phyloP scores from a whole-genome alignment of 2,797 vertebrate genomes.

The Sebastes aleutianus region DNA sequence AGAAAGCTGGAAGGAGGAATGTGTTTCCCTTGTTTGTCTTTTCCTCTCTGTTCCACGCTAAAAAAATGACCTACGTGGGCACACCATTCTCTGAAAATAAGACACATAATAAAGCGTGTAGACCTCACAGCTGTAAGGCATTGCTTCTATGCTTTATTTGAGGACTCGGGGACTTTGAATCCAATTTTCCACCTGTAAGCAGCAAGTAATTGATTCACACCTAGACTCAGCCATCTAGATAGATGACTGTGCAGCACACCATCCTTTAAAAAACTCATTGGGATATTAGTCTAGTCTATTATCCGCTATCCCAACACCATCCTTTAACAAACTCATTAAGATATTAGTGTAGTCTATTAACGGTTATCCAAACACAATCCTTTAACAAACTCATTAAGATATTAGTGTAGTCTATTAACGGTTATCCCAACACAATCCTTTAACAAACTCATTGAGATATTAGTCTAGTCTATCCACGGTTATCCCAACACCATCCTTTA shows the following conservation, averaged over 20 bases:
- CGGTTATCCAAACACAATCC: too few relatives aligned
- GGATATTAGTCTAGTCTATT: too few relatives aligned
- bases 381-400: too few relatives aligned
- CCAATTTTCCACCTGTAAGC: slow-evolving; percentile 47
- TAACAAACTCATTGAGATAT: slow-evolving; percentile 12
- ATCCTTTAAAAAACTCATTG: background rate
- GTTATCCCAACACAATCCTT: background rate
- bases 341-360: too few relatives aligned
- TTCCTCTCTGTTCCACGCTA: background rate
- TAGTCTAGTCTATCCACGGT: background rate
- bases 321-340: background rate
- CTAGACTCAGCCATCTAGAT: background rate
- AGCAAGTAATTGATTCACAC: slow-evolving; percentile 49
- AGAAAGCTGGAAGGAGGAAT: slow-evolving; percentile 5
- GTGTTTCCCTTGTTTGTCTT: slow-evolving; percentile 9
- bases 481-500: background rate
- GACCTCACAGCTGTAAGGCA: slow-evolving; percentile 14
- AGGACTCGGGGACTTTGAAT: slow-evolving; percentile 21
- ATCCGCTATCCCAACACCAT: background rate
- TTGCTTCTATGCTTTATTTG: slow-evolving; percentile 28
- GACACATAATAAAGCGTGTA: slow-evolving; percentile 29
- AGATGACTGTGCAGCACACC: slow-evolving; percentile 4
- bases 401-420: background rate
- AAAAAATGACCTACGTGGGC: background rate
- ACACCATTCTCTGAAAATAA: slow-evolving; percentile 32